Conservation (phyloP, 2,888 invertebrate genomes). For the Orthosia gothica region DNA sequence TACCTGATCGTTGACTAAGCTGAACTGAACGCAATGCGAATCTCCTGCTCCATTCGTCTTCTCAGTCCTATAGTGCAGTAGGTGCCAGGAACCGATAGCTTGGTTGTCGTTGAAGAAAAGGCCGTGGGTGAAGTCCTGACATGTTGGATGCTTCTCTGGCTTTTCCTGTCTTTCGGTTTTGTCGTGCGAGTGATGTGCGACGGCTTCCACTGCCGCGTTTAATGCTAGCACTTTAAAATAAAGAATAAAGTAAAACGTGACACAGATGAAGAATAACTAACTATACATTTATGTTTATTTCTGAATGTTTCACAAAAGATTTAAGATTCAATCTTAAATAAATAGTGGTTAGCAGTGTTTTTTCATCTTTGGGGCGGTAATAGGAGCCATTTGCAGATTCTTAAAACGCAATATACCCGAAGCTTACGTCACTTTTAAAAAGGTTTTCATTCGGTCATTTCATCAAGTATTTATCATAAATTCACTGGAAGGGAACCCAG, state of each 20-base stretch:
- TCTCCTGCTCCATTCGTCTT: slow-evolving; percentile 78
- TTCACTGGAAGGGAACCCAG: too few relatives aligned
- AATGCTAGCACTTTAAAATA: slow-evolving; percentile 33
- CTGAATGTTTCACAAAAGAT: too few relatives aligned
- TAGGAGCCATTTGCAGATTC: too few relatives aligned
- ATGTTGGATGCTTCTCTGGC: slow-evolving; percentile 72
- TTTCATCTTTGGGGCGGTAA: too few relatives aligned
- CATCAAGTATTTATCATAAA: neutral
- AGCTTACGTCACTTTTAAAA: neutral
- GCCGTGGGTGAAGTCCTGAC: slow-evolving; percentile 82
- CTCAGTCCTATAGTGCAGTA: slow-evolving; percentile 79
- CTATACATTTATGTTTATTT: neutral
- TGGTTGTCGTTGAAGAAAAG: slow-evolving; percentile 80
- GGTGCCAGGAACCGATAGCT: slow-evolving; percentile 83
- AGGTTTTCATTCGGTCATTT: neutral
- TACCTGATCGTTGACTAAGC: slow-evolving; percentile 78
- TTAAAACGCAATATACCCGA: neutral
- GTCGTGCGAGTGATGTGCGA: slow-evolving; percentile 58
- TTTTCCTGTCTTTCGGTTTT: slow-evolving; percentile 56
- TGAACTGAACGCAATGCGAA: slow-evolving; percentile 81
- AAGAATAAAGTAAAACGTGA: neutral
- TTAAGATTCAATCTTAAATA: too few relatives aligned
- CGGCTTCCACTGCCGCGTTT: slow-evolving; percentile 46
- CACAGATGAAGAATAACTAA: neutral
- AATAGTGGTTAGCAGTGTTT: too few relatives aligned